phyloP scores from a whole-genome alignment of 1,140 invertebrate species.

The Eurytemora carolleeae region DNA sequence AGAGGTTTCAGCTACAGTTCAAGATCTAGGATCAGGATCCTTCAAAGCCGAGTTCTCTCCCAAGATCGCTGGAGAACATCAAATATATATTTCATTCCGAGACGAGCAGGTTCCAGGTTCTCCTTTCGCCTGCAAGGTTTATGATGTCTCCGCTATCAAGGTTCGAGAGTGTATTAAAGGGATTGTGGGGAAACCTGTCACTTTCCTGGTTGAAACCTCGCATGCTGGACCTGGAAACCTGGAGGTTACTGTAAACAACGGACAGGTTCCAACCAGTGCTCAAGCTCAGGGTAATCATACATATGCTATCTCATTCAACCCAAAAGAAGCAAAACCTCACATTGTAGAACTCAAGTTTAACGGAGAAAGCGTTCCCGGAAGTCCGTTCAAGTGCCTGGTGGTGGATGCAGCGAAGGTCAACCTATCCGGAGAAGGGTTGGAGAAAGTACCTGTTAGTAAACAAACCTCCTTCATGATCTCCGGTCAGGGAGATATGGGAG shows the following conservation, averaged over 20 bases:
- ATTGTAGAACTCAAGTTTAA: conserved; percentile 87
- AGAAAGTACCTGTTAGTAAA: conserved; percentile 74
- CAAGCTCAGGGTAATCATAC: conserved; percentile 81
- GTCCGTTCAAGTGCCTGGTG: conserved; percentile 50
- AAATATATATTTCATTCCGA: conserved; percentile 45
- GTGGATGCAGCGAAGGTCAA: conserved; percentile 49
- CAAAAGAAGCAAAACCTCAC: conserved; percentile 64
- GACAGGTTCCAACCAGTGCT: conserved; percentile 80
- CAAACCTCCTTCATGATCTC: conserved; percentile 65
- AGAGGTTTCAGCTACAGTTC: conserved; percentile 64
- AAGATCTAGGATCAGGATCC: conserved; percentile 41
- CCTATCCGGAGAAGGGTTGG: conserved; percentile 53
- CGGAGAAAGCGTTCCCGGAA: conserved; percentile 69
- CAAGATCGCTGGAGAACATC: conserved; percentile 65
- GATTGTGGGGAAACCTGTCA: conserved; percentile 74
- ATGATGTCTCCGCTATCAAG: conserved; percentile 80
- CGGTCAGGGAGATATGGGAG: conserved; percentile 39
- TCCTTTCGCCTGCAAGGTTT: conserved; percentile 80
- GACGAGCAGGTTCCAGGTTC: conserved; percentile 45
- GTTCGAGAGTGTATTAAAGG: conserved; percentile 76
- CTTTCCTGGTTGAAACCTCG: conserved; percentile 89
- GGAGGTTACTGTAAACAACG: conserved; percentile 90
- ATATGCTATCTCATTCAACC: conserved; percentile 92
- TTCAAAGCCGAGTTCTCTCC: conserved; percentile 72
- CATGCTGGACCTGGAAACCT: conserved; percentile 88